A percentile compares a stretch with the other conserved stretches of the same genome.
Conservation (phyloP, 2,888 invertebrate genomes). For the Nephrotoma guestfalica region DNA sequence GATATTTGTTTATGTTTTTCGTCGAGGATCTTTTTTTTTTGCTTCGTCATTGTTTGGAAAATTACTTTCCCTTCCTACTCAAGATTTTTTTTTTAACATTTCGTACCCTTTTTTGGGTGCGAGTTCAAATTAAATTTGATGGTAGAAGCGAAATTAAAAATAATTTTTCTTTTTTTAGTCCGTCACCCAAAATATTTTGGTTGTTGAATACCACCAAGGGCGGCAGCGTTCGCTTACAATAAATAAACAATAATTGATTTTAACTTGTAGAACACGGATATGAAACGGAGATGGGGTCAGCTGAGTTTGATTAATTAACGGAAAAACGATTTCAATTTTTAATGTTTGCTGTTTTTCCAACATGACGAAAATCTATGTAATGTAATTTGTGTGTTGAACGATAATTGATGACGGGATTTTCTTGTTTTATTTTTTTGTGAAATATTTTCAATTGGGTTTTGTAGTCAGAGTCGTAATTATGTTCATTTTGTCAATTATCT, state of each 20-base stretch:
- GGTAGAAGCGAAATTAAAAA: not conserved
- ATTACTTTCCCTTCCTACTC: not conserved
- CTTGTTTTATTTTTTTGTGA: not conserved
- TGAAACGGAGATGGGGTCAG: not conserved
- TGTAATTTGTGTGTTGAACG: not conserved
- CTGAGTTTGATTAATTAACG: not conserved
- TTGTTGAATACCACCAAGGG: not conserved
- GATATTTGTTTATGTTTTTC: not conserved
- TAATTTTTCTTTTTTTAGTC: not conserved
- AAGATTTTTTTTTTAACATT: not conserved
- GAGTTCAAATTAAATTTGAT: not conserved
- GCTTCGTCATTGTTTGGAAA: not conserved
- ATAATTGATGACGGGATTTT: not conserved
- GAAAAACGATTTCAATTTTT: not conserved
- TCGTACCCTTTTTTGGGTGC: not conserved
- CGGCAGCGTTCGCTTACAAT: not conserved
- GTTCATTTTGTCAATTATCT: not conserved
- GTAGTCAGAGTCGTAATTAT: not conserved
- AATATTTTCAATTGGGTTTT: not conserved
- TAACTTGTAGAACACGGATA: not conserved
- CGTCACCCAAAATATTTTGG: not conserved
- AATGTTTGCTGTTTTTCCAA: no score
- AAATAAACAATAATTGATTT: not conserved
- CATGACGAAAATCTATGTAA: not conserved
- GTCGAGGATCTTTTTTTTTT: not conserved